These are phyloP conservation scores for Yoshiicerus persimilis DNA, from an alignment of 1,140 invertebrate genomes.

Conservation along the genomic window DNA sequence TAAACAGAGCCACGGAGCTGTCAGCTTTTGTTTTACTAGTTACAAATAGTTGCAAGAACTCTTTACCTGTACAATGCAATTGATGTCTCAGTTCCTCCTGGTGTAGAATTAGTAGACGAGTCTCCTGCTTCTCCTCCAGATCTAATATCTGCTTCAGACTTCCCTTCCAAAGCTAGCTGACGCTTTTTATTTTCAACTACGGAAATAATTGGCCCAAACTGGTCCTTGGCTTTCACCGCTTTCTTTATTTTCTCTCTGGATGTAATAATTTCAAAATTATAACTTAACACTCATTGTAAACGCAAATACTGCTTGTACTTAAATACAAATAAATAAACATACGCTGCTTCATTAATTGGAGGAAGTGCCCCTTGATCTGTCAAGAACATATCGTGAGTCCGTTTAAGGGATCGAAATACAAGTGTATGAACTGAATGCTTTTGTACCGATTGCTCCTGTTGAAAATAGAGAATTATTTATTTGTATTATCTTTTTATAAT, in stretches of 20 bases:
- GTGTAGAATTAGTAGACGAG: background rate
- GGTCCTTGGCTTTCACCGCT: slow-evolving; percentile 78
- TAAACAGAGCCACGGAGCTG: too few species aligned
- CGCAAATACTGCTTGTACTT: background rate
- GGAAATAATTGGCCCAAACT: slow-evolving; percentile 83
- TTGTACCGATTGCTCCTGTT: slow-evolving; percentile 75
- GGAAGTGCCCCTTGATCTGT: slow-evolving; percentile 84
- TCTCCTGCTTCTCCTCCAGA: background rate
- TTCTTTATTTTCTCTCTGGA: slow-evolving; percentile 74
- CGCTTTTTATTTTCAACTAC: slow-evolving; percentile 67
- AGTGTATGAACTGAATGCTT: slow-evolving; percentile 95
- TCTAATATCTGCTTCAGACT: background rate
- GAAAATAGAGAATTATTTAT: too few species aligned
- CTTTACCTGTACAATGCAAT: slow-evolving; percentile 23
- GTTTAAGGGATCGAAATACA: slow-evolving; percentile 93
- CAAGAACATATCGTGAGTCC: slow-evolving; percentile 97
- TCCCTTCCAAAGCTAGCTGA: slow-evolving; percentile 60
- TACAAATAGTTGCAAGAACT: background rate
- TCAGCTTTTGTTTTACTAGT: too few species aligned
- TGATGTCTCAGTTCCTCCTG: background rate
- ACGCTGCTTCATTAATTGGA: slow-evolving; percentile 78
- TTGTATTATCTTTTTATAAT: too few species aligned
- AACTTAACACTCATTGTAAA: background rate
- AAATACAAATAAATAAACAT: slow-evolving; percentile 56
- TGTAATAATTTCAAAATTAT: background rate